A percentile compares a stretch with the other conserved stretches of the same genome.
These are phyloP conservation scores for Torymus aiolomorphi DNA, from an alignment of 2,888 invertebrate genomes.

Conservation along the genomic window DNA sequence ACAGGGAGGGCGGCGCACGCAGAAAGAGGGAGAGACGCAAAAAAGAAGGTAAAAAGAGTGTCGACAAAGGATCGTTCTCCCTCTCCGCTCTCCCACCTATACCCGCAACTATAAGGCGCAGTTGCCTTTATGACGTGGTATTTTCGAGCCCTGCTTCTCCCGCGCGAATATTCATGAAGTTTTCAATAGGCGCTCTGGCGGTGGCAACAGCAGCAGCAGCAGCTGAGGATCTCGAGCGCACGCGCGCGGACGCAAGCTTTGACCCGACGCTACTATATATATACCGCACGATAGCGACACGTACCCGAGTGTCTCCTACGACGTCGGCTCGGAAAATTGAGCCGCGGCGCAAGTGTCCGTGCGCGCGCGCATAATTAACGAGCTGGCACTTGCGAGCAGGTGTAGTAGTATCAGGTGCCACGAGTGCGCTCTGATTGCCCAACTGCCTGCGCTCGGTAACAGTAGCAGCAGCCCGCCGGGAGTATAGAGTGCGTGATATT, in stretches of 20 bases:
- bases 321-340: slow-evolving; percentile 21
- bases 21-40: neutral
- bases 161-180: slow-evolving; percentile 54
- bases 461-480: neutral
- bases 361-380: slow-evolving; percentile 52
- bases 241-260: neutral
- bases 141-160: slow-evolving; percentile 40
- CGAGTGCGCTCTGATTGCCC: slow-evolving; percentile 43
- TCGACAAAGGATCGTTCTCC: slow-evolving; percentile 49
- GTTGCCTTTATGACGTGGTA: slow-evolving; percentile 48
- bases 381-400: slow-evolving; percentile 16
- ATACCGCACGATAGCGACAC: neutral
- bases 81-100: slow-evolving; percentile 2
- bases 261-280: neutral
- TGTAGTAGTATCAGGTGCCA: slow-evolving; percentile 43
- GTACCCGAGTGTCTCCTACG: neutral
- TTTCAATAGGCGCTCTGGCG: slow-evolving; percentile 50
- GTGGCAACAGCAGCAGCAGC: neutral
- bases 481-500: slow-evolving; percentile 44
- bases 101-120: slow-evolving; percentile 18
- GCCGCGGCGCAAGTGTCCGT: slow-evolving; percentile 25
- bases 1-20: neutral
- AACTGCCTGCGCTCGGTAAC: neutral
- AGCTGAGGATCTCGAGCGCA: slow-evolving; percentile 16
- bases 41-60: slow-evolving; percentile 40